Evolutionary conservation across 2,797 vertebrate genomes (phyloP), one percentile per base, ranked within the genome.

Genomic region (Aeoliscus strigatus): DNA sequence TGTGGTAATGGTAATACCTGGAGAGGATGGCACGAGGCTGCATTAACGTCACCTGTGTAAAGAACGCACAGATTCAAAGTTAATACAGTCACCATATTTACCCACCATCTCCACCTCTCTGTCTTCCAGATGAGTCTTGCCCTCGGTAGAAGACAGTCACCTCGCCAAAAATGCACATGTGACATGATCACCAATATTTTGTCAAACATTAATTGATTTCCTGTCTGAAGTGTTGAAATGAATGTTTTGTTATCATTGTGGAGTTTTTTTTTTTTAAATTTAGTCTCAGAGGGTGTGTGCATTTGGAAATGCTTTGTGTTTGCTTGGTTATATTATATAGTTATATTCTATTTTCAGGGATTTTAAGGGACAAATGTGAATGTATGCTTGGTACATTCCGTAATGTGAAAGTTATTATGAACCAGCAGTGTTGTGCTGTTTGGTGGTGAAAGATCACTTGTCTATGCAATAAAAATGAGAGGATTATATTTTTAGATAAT

Each of bases 71-170:
- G 10, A 18, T 16, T 8, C 7, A 26, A 37, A 44, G 28, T 17
- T 23, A 14, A 3, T 25, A 25, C 24, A 25, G 21, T 43, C 18
- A 11, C 9, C 6, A 21, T 32, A 60, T 61, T 80, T 31, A 59
- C 40, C 21, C 43, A 38, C 52, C 43, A 48, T 52, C 25, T 66
- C 49, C 40, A 0, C 80, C 34, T 70, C 47, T 81, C 56, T 79
- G 47, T 78, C 50, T 70, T 71, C 45, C 86, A 93, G 90, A 90
- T 75, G 89, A 92, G 60, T 90, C 89, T 68, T 90, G 88, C 57
- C 84, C 87, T 51, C 78, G 85, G 58, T 90, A 90, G 76, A 80
- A 48, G 53, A 57, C 70, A 66, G 51, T 59, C 61, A 49, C 31
- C 70, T 59, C 63, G 48, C 70, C 75, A 79, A 76, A 77, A 70